These are phyloP conservation scores for Phylloscopus trochiloides DNA, from an alignment of 2,113 vertebrate species.

Conservation along the genomic window DNA sequence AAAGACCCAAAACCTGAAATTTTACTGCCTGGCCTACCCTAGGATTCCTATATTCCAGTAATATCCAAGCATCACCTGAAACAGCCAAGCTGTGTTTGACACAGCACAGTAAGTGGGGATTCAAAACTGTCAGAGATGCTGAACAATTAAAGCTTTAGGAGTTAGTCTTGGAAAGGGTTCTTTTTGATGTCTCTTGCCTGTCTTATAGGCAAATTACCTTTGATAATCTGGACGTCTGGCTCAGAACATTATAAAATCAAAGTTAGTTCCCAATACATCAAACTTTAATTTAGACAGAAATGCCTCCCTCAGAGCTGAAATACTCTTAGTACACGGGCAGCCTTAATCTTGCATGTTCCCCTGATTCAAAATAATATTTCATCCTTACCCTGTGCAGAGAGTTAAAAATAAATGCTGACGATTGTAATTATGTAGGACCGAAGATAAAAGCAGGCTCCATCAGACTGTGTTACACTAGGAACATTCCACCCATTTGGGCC, in stretches of 20 bases:
- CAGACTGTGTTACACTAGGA: not conserved
- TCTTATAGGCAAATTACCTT: conserved; percentile 29
- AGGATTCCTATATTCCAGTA: accelerated
- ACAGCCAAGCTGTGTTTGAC: not conserved
- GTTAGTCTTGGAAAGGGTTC: not conserved
- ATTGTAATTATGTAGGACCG: not conserved
- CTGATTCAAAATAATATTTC: conserved; percentile 29
- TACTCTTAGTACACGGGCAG: conserved; percentile 27
- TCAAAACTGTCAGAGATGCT: not conserved
- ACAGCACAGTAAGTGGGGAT: not conserved
- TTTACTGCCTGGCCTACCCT: not conserved
- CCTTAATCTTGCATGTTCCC: conserved; percentile 51
- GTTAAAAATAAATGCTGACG: conserved; percentile 44
- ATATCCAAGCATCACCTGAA: not conserved
- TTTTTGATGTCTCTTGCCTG: conserved; percentile 26
- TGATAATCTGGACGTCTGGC: conserved; percentile 6
- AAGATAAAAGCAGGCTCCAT: conserved; percentile 11
- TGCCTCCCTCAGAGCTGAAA: conserved; percentile 38
- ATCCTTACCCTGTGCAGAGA: conserved; percentile 10
- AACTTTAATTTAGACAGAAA: conserved; percentile 54
- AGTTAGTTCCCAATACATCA: conserved; percentile 43
- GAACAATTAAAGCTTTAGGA: conserved; percentile 15
- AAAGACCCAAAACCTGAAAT: not conserved
- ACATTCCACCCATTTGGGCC: not conserved
- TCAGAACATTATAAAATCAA: conserved; percentile 54